Conservation (phyloP, 1,140 invertebrate species). For the Lasioglossum albipes region DNA sequence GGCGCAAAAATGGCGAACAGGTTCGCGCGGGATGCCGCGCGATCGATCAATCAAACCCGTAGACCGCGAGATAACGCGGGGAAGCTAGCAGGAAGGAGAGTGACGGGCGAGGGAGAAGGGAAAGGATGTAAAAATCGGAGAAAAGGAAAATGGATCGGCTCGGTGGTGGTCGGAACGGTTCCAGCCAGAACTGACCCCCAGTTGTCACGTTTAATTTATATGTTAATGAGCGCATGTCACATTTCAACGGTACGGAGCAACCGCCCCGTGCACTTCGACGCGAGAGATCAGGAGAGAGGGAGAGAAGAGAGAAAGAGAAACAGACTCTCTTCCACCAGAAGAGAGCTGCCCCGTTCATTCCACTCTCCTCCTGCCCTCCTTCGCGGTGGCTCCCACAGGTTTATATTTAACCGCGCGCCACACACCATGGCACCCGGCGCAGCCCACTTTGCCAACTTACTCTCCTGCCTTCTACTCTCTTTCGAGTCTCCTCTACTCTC, state of each 20-base stretch:
- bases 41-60: not conserved
- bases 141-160: constrained; percentile 31
- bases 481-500: constrained; percentile 33
- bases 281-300: not conserved
- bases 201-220: constrained; percentile 73
- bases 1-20: not conserved
- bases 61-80: not conserved
- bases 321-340: not conserved
- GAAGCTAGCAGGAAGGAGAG: not conserved
- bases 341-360: constrained; percentile 62
- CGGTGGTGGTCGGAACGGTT: constrained; percentile 51
- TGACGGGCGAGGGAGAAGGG: not conserved
- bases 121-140: not conserved
- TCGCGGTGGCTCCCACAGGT: constrained; percentile 52
- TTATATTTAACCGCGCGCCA: constrained; percentile 68
- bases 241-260: constrained; percentile 58
- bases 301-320: too few species aligned
- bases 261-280: constrained; percentile 38
- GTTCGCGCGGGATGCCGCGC: not conserved
- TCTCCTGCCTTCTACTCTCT: constrained; percentile 48
- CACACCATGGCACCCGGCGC: constrained; percentile 60
- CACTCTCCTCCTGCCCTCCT: constrained; percentile 49
- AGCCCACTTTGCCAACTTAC: constrained; percentile 60
- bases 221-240: constrained; percentile 71
- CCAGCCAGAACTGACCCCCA: constrained; percentile 61